Percentiles rank a stretch among this genome's conserved stretches.
Conservation (phyloP, 1,140 invertebrate genomes). For the Trichonephila clavata region DNA sequence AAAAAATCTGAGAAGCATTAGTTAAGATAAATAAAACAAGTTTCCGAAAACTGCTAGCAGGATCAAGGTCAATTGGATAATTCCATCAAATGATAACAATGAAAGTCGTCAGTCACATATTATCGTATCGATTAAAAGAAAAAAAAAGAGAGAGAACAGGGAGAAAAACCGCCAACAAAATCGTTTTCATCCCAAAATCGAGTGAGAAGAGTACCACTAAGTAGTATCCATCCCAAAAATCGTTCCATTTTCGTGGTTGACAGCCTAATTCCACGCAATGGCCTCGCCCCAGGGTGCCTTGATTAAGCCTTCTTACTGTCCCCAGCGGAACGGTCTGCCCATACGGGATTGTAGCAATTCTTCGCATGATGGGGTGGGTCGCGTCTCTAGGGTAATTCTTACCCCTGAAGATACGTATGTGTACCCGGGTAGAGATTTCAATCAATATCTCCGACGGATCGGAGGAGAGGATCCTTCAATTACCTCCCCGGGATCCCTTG, state of each 20-base stretch:
- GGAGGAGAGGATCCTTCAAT: slow-evolving; percentile 31
- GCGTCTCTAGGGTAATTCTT: slow-evolving; percentile 27
- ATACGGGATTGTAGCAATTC: slow-evolving; percentile 49
- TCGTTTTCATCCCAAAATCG: slow-evolving; percentile 11
- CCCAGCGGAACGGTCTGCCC: neutral
- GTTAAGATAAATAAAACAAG: no score
- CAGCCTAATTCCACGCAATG: slow-evolving; percentile 39
- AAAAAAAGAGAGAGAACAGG: neutral
- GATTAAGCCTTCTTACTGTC: slow-evolving; percentile 30
- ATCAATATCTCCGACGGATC: slow-evolving; percentile 46
- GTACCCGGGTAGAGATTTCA: slow-evolving; percentile 42
- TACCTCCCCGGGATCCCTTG: slow-evolving; percentile 3
- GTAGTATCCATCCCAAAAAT: neutral
- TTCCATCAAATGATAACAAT: no score
- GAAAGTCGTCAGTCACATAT: neutral
- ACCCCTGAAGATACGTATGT: neutral
- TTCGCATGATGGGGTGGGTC: neutral
- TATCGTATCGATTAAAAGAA: neutral
- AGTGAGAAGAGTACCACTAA: neutral
- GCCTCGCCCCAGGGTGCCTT: slow-evolving; percentile 28
- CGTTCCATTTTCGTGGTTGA: slow-evolving; percentile 35
- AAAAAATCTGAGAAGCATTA: no score
- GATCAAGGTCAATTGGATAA: no score
- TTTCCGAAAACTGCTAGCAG: no score
- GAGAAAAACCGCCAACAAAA: neutral